These are phyloP conservation scores for Lanius ludovicianus DNA, from an alignment of 2,113 vertebrate genomes.

Conservation along the genomic window DNA sequence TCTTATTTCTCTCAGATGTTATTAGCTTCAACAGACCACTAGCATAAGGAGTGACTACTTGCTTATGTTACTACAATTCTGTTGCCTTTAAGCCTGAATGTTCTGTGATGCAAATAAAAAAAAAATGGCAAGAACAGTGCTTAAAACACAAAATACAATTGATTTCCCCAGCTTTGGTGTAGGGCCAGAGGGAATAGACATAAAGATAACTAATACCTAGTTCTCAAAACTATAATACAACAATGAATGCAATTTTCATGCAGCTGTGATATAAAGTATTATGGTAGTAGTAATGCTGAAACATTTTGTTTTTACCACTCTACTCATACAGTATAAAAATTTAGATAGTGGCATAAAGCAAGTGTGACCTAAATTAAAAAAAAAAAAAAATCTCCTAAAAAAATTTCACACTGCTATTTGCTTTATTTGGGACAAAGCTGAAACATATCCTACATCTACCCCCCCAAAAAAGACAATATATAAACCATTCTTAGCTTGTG, in stretches of 20 bases:
- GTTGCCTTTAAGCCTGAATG: not conserved
- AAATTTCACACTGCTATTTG: not conserved
- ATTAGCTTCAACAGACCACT: not conserved
- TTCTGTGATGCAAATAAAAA: slow-evolving; percentile 1
- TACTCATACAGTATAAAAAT: not conserved
- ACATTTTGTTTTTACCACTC: not conserved
- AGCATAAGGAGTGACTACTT: not conserved
- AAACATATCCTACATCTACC: not conserved
- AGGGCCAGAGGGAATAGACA: slow-evolving; percentile 25
- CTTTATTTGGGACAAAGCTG: not conserved
- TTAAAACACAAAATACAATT: slow-evolving; percentile 43
- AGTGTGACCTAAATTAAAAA: not conserved
- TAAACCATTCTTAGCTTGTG: not conserved
- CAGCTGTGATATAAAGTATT: slow-evolving; percentile 13
- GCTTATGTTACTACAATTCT: not conserved
- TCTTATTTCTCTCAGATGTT: not conserved
- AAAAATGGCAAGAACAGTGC: not conserved
- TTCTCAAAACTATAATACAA: slow-evolving; percentile 10
- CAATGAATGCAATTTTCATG: slow-evolving; percentile 14
- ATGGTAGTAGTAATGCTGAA: not conserved
- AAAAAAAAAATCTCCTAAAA: not conserved
- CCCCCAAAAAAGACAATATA: not conserved
- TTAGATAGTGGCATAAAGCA: not conserved
- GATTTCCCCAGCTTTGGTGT: slow-evolving; percentile 39
- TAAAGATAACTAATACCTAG: slow-evolving; percentile 3